A percentile compares a stretch with the other conserved stretches of the same genome.
Conservation (phyloP, 2,888 invertebrate species). For the Pammene aurita region DNA sequence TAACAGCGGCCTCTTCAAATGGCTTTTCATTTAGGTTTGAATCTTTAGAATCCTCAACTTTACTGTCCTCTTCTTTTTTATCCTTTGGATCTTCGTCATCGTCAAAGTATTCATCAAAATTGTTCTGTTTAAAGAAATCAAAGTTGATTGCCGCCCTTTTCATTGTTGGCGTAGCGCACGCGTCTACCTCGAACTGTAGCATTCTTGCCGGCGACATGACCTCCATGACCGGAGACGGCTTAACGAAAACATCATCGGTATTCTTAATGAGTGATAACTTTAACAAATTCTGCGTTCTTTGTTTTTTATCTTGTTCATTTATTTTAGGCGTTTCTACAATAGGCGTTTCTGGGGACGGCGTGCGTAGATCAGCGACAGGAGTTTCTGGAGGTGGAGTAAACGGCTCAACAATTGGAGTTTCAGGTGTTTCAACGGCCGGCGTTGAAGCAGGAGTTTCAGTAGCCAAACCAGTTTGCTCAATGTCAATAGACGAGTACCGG, state of each 20-base stretch:
- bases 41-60: conserved; percentile 45
- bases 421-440: conserved; percentile 39
- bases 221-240: conserved; percentile 70
- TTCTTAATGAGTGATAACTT: conserved; percentile 66
- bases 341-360: conserved; percentile 46
- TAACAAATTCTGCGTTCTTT: conserved; percentile 57
- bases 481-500: conserved; percentile 60
- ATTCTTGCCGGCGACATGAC: conserved; percentile 77
- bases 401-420: conserved; percentile 49
- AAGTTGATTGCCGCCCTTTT: conserved; percentile 75
- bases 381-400: conserved; percentile 29
- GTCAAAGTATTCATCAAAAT: conserved; percentile 65
- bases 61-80: conserved; percentile 33
- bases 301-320: conserved; percentile 45
- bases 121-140: conserved; percentile 72
- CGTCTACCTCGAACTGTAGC: conserved; percentile 73
- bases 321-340: conserved; percentile 61
- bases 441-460: conserved; percentile 39
- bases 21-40: conserved; percentile 21
- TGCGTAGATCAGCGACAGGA: conserved; percentile 41
- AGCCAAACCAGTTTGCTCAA: conserved; percentile 44
- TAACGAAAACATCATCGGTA: conserved; percentile 68
- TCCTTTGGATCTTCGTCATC: conserved; percentile 51
- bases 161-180: conserved; percentile 75
- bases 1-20: conserved; percentile 68